A percentile compares a stretch with the other conserved stretches of the same genome.
phyloP scores from a whole-genome alignment of 1,140 invertebrate species.

The Potamilus streckersoni region DNA sequence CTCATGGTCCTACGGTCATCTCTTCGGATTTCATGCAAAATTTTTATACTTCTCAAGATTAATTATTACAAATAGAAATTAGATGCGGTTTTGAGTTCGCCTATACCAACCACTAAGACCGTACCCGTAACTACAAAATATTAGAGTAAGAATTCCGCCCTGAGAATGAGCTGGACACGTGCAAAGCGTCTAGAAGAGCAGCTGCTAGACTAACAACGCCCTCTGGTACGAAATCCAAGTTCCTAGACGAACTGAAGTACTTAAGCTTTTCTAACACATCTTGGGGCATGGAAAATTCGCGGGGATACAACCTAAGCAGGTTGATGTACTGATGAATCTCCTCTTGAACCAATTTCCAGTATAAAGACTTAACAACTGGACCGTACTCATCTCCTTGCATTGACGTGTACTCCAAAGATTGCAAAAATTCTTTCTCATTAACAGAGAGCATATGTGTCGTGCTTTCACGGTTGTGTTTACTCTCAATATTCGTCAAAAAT shows the following conservation, averaged over 20 bases:
- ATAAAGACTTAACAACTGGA: slow-evolving; percentile 3
- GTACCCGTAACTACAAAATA: no score
- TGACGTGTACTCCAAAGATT: slow-evolving; percentile 6
- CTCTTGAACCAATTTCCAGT: slow-evolving; percentile 19
- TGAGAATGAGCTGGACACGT: slow-evolving; percentile 14
- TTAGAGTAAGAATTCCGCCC: background rate
- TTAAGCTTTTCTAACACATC: slow-evolving; percentile 15
- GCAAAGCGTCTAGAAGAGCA: slow-evolving; percentile 17
- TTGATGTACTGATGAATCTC: slow-evolving; percentile 30
- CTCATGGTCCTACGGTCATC: no score
- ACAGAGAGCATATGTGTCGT: slow-evolving; percentile 23
- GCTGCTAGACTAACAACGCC: slow-evolving; percentile 4
- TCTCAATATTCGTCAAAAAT: slow-evolving; percentile 19
- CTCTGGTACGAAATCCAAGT: slow-evolving; percentile 6
- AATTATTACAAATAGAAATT: no score
- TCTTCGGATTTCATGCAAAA: no score
- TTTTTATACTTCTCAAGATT: no score
- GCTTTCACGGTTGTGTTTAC: slow-evolving; percentile 11
- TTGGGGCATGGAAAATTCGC: slow-evolving; percentile 19
- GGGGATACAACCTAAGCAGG: slow-evolving; percentile 22
- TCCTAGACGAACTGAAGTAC: slow-evolving; percentile 6
- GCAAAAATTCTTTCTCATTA: slow-evolving; percentile 14
- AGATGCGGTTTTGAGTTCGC: no score
- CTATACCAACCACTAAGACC: no score
- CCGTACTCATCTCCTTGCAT: background rate